Evolutionary conservation across 2,888 invertebrate species (phyloP).

Genomic region (Eristalinus aeneus): DNA sequence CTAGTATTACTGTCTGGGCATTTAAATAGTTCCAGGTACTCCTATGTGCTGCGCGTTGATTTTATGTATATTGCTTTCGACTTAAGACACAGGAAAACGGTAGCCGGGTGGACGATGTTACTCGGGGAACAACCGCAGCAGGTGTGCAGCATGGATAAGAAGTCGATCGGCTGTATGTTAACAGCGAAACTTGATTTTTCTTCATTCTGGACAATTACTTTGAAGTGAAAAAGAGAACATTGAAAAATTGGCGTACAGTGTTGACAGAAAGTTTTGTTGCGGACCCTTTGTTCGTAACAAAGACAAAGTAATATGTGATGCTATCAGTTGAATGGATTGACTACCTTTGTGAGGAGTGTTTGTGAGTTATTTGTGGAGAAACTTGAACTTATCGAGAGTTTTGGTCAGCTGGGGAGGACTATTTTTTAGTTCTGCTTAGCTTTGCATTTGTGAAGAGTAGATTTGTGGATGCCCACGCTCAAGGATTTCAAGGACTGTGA

Average conservation of each 20-base stretch:
- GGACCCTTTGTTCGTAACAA: no score
- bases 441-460: no score
- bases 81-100: slow-evolving; percentile 4
- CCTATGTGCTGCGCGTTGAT: background rate
- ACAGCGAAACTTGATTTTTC: slow-evolving; percentile 28
- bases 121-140: slow-evolving; percentile 6
- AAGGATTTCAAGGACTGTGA: no score
- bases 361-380: no score
- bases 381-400: no score
- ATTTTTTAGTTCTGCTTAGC: no score
- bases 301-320: no score
- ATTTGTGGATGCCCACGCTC: no score
- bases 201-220: background rate
- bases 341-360: no score
- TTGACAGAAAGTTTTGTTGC: background rate
- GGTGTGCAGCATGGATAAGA: background rate
- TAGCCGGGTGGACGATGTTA: slow-evolving; percentile 32
- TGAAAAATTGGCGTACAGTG: background rate
- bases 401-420: no score
- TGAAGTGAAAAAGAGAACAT: background rate
- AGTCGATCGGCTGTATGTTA: background rate
- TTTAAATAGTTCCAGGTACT: slow-evolving; percentile 19
- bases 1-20: slow-evolving; percentile 1
- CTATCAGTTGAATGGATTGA: no score
- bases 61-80: background rate